Evolutionary conservation across 2,888 invertebrate genomes (phyloP).

Genomic region (Eupithecia dodoneata): DNA sequence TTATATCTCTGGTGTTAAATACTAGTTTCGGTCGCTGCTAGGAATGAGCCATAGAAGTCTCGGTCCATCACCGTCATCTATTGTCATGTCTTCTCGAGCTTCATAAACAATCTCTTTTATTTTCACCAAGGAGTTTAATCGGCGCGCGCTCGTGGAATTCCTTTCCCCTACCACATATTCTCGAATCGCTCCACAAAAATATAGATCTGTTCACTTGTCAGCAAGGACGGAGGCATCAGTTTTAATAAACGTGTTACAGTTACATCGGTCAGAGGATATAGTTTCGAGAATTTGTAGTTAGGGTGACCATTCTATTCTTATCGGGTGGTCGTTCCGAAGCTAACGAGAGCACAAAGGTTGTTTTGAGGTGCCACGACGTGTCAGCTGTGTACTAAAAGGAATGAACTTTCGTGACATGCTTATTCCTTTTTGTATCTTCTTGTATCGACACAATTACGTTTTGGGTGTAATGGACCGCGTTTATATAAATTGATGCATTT

Average conservation of each 20-base stretch:
- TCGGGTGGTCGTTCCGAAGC: constrained; percentile 79
- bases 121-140: constrained; percentile 82
- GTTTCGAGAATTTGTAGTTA: constrained; percentile 33
- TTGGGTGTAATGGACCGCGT: constrained; percentile 42
- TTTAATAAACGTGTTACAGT: constrained; percentile 5
- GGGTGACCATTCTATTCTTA: constrained; percentile 66
- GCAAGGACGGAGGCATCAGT: background rate
- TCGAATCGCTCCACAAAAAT: constrained; percentile 18
- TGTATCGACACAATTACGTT: constrained; percentile 48
- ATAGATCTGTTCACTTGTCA: background rate
- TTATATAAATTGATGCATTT: constrained; percentile 35
- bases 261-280: constrained; percentile 10
- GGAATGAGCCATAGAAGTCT: constrained; percentile 61
- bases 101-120: constrained; percentile 84
- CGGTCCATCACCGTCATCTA: constrained; percentile 79
- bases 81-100: constrained; percentile 81
- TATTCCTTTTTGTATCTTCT: constrained; percentile 55
- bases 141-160: constrained; percentile 79
- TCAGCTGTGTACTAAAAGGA: constrained; percentile 67
- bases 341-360: constrained; percentile 81
- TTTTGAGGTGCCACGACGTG: constrained; percentile 78
- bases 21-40: constrained; percentile 70
- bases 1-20: constrained; percentile 75
- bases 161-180: constrained; percentile 50
- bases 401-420: constrained; percentile 67